phyloP scores from a whole-genome alignment of 2,888 invertebrate species.

The Rhagonycha lutea region DNA sequence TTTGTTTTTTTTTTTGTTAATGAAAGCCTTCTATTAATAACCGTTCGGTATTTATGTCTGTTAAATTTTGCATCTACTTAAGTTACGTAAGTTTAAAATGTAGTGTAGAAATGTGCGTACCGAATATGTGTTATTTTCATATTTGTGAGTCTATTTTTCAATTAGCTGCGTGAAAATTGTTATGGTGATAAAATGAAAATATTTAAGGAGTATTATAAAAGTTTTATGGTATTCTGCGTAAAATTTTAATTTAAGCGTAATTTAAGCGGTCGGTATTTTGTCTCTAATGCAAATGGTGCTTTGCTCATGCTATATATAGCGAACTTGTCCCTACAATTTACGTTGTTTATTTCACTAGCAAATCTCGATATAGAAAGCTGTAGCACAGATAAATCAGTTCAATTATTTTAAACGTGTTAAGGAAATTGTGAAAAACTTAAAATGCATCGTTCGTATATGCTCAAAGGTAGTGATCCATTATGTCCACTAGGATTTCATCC shows the following conservation, averaged over 20 bases:
- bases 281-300: slow-evolving; percentile 24
- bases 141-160: slow-evolving; percentile 5
- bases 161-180: neutral
- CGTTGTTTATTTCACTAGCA: slow-evolving; percentile 16
- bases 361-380: slow-evolving; percentile 13
- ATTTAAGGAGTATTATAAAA: neutral
- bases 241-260: neutral
- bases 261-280: slow-evolving; percentile 15
- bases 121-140: slow-evolving; percentile 1
- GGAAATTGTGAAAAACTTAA: neutral
- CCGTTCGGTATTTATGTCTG: slow-evolving; percentile 6
- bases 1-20: slow-evolving; percentile 13
- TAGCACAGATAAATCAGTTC: neutral
- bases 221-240: neutral
- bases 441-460: slow-evolving; percentile 77
- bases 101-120: slow-evolving; percentile 15
- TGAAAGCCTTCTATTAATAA: slow-evolving; percentile 22
- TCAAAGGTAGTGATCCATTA: slow-evolving; percentile 80
- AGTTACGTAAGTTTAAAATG: slow-evolving; percentile 25
- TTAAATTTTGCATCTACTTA: slow-evolving; percentile 3
- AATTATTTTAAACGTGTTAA: neutral
- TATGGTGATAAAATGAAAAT: slow-evolving; percentile 1
- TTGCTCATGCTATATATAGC: slow-evolving; percentile 40
- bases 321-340: slow-evolving; percentile 22
- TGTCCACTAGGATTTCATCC: slow-evolving; percentile 94